Conservation (phyloP, 2,888 invertebrate species). For the Lasioglossum morio region DNA sequence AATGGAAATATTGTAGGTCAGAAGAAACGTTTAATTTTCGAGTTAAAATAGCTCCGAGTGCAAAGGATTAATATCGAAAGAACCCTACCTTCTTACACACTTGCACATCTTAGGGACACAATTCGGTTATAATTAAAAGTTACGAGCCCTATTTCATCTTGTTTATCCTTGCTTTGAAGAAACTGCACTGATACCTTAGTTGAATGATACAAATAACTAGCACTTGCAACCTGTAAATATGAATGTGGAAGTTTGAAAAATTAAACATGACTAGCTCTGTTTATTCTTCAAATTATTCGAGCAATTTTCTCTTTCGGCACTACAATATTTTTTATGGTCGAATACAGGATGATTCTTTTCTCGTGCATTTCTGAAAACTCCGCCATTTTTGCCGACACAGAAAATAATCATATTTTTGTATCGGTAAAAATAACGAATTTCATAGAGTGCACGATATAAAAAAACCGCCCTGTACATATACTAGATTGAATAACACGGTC, state of each 20-base stretch:
- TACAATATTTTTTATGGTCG: background rate
- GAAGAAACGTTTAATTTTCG: no score
- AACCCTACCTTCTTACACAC: no score
- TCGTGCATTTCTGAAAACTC: background rate
- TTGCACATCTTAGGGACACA: background rate
- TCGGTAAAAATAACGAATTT: no score
- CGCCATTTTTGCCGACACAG: no score
- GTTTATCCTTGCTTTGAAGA: background rate
- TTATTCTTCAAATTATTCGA: background rate
- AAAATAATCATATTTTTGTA: no score
- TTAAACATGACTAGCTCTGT: background rate
- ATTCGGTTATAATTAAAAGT: background rate
- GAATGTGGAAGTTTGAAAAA: background rate
- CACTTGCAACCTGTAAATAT: background rate
- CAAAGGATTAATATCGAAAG: no score
- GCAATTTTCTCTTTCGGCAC: background rate
- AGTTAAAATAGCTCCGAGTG: no score
- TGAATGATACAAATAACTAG: background rate
- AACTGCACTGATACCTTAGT: background rate
- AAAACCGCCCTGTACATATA: no score
- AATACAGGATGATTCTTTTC: background rate
- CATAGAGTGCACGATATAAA: no score
- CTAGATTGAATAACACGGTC: no score
- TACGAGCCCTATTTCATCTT: background rate
- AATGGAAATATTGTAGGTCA: no score